phyloP scores from a whole-genome alignment of 1,140 invertebrate genomes.

The Ostrea edulis region DNA sequence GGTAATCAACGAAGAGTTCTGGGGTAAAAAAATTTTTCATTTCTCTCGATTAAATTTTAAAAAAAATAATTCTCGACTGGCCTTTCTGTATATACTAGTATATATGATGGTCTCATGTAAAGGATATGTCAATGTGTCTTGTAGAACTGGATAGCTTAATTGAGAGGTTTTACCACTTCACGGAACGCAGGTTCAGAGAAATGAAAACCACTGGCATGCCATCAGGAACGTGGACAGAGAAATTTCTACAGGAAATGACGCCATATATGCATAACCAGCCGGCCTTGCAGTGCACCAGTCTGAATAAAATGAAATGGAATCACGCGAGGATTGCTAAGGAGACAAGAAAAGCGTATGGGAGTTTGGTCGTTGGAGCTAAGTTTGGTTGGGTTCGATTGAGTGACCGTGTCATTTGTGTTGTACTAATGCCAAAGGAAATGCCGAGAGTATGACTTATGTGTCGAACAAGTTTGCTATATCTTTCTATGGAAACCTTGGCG shows the following conservation, averaged over 20 bases:
- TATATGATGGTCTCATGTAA: background rate
- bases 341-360: background rate
- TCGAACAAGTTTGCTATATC: no score
- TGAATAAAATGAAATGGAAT: slow-evolving; percentile 7
- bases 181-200: background rate
- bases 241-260: background rate
- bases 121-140: background rate
- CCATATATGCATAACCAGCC: background rate
- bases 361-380: no score
- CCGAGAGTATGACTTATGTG: no score
- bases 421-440: no score
- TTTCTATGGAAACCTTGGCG: no score
- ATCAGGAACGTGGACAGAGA: background rate
- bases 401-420: no score
- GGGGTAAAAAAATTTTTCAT: background rate
- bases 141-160: background rate
- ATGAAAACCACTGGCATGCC: background rate
- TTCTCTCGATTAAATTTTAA: background rate
- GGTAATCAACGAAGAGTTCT: background rate
- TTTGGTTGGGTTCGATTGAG: no score
- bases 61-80: no score
- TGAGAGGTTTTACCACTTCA: background rate
- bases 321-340: background rate
- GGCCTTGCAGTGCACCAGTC: background rate
- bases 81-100: no score